Conservation (phyloP, 2,888 invertebrate species). For the Netelia melanura region DNA sequence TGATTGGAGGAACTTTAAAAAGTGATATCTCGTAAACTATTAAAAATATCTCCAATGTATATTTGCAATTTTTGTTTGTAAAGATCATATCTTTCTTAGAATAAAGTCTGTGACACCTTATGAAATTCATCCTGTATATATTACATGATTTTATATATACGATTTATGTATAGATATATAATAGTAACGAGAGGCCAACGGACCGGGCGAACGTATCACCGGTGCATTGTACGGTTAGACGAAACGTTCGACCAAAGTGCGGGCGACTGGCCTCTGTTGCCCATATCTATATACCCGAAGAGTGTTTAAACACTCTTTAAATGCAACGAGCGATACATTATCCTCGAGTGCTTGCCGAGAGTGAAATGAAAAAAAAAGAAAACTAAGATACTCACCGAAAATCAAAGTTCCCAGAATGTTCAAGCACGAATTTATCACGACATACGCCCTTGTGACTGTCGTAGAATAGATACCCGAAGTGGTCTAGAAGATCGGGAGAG, state of each 20-base stretch:
- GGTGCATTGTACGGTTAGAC: constrained; percentile 33
- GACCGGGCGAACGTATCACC: constrained; percentile 17
- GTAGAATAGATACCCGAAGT: constrained; percentile 16
- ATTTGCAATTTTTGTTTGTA: too few species aligned
- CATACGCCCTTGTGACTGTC: constrained; percentile 6
- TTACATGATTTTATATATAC: neutral
- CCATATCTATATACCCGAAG: neutral
- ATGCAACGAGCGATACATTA: constrained; percentile 13
- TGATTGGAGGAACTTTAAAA: too few species aligned
- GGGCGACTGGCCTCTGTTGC: constrained; percentile 3
- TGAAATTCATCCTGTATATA: too few species aligned
- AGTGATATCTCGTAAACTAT: too few species aligned
- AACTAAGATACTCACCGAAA: neutral
- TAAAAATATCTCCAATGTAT: too few species aligned
- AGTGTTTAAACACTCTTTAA: neutral
- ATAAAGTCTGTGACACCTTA: too few species aligned
- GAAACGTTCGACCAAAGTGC: constrained; percentile 45
- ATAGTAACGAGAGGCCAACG: constrained; percentile 3
- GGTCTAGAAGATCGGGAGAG: neutral
- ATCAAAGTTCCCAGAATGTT: neutral
- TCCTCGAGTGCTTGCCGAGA: constrained; percentile 30
- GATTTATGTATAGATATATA: neutral
- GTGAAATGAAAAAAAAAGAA: constrained; percentile 12
- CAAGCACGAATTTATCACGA: neutral
- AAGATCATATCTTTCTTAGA: too few species aligned